Percentiles rank a stretch among this genome's conserved stretches.
Conservation (phyloP, 2,113 vertebrate species). For the Typhlomys cinereus region DNA sequence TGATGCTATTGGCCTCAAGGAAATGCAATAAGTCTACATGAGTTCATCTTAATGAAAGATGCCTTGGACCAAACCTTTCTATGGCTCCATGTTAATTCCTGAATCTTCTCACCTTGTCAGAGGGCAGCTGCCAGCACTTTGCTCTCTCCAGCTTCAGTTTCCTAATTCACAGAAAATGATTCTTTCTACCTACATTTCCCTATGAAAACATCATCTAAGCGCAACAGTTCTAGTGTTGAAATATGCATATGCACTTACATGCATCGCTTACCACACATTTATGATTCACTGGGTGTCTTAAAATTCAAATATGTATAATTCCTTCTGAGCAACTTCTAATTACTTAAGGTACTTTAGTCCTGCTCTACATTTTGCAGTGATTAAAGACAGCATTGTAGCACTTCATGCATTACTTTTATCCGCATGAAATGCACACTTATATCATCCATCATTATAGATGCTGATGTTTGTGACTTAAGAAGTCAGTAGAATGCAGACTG, state of each 20-base stretch:
- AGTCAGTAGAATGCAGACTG: neutral
- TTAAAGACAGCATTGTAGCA: neutral
- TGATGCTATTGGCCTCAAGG: neutral
- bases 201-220: neutral
- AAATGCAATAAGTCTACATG: neutral
- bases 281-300: neutral
- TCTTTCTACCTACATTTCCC: neutral
- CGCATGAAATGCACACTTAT: neutral
- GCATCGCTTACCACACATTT: neutral
- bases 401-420: neutral
- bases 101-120: neutral
- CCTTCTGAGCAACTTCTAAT: neutral
- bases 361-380: neutral
- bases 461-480: slow-evolving; percentile 17
- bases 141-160: neutral
- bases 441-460: neutral
- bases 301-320: neutral
- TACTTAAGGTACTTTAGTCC: neutral
- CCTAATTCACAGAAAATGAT: neutral
- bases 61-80: neutral
- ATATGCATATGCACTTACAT: neutral
- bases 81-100: neutral
- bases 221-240: neutral
- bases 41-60: neutral
- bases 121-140: neutral